Base-by-base conservation (phyloP, 2,888 invertebrate genomes). In the Blastobasis adustella region DNA sequence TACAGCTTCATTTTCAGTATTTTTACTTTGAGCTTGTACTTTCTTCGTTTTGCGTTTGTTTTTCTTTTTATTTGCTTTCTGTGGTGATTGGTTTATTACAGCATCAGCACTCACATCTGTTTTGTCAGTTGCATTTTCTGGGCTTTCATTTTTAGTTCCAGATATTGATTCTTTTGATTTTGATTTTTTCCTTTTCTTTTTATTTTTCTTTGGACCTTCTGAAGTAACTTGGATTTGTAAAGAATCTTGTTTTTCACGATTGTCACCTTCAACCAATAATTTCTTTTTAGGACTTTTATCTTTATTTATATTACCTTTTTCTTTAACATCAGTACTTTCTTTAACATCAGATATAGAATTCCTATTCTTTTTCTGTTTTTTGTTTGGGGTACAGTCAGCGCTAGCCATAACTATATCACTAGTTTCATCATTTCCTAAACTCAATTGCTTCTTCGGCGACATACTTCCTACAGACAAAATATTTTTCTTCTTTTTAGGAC, bases 401-500 rank as follows among this genome's bases (percentile, higher is more conserved):
- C 9, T 42, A 10, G 9, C 9, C 8, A 8, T 42, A 42, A 42
- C 42, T n/a, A 42, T 7, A 5, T 5, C 3, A 7, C 6, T 10
- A 6, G 9, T 40, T 40, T 40, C 41, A 8, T 40, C 41, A 40
- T 40, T 40, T 40, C 23, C 9, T 40, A 40, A 6, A 10, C 9
- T 42, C 10, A 9, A 4, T 7, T 42, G 42, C 10, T 42, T 42
- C 41, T 40, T 1, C 2, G 41, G 9, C 9, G 6, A 40, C 5
- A 40, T 40, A 6, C 40, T 40, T 40, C 8, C 8, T 5, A 6
- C 8, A 6, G 6, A 6, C 9, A 3, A 4, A 40, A 6, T 44
- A 54, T 49, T 52, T 38, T 57, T 58, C 10, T 56, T 61, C 56
- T 53, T 65, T 56, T 60, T 65, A 6, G 62, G 56, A 52, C 59